Evolutionary conservation across 2,113 vertebrate species (phyloP).

Genomic region (Dermatemys mawii): DNA sequence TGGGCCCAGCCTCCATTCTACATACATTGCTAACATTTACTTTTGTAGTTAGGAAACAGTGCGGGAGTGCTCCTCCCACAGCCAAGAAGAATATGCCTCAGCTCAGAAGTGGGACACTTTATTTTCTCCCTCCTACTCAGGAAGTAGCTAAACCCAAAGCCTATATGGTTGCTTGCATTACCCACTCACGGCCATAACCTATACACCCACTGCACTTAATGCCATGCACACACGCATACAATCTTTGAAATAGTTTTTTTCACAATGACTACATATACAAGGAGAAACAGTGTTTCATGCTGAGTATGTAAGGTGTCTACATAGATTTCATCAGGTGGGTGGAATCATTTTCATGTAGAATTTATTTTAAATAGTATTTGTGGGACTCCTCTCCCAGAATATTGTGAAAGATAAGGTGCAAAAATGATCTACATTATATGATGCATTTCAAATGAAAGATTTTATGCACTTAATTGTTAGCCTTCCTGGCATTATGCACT

Average conservation of each 20-base stretch:
- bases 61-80: not conserved
- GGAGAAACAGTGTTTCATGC: not conserved
- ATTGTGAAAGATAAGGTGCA: not conserved
- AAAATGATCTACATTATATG: not conserved
- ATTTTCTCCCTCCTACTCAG: not conserved
- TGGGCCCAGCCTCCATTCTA: not conserved
- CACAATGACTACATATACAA: not conserved
- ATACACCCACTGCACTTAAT: not conserved
- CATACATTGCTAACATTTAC: not conserved
- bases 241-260: not conserved
- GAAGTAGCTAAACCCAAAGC: not conserved
- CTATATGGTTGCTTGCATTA: not conserved
- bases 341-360: not conserved
- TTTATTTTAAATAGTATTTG: not conserved
- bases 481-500: not conserved
- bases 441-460: not conserved
- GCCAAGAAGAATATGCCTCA: not conserved
- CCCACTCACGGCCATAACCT: accelerated
- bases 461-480: accelerated
- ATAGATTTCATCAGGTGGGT: not conserved
- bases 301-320: not conserved
- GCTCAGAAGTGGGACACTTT: not conserved
- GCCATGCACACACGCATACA: not conserved
- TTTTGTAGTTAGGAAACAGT: not conserved
- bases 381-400: not conserved